phyloP scores from a whole-genome alignment of 1,140 invertebrate species.

The Drosophila chauvacae region DNA sequence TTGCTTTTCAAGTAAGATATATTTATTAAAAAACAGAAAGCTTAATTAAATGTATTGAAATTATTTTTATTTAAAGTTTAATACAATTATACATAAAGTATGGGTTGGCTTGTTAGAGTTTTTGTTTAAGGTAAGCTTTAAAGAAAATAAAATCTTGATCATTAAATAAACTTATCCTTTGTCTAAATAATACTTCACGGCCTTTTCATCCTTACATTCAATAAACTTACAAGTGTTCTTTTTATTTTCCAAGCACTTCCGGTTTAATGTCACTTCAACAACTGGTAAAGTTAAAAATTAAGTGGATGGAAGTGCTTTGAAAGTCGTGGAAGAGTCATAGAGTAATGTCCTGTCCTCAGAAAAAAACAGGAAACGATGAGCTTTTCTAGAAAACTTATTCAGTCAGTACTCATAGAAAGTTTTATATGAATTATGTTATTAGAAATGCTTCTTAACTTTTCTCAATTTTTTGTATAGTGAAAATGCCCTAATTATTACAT shows the following conservation, averaged over 20 bases:
- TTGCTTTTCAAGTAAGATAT: neutral
- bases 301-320: neutral
- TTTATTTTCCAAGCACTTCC: constrained; percentile 10
- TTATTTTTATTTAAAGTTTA: too few relatives aligned
- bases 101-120: neutral
- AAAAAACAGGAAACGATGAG: constrained; percentile 6
- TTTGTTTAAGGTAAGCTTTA: neutral
- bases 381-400: constrained; percentile 6
- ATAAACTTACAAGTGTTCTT: constrained; percentile 34
- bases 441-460: neutral
- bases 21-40: neutral
- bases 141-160: neutral
- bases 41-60: neutral
- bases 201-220: constrained; percentile 27
- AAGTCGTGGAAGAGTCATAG: constrained; percentile 1
- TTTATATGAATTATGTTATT: neutral
- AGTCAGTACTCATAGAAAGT: constrained; percentile 8
- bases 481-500: neutral
- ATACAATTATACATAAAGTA: too few relatives aligned
- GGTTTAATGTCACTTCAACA: constrained; percentile 25
- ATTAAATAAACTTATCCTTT: neutral
- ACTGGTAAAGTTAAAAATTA: constrained; percentile 27
- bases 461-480: neutral
- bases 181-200: neutral
- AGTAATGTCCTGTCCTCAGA: constrained; percentile 14